Conservation (phyloP, 2,113 vertebrate species). For the Phrynosoma blainvillii region DNA sequence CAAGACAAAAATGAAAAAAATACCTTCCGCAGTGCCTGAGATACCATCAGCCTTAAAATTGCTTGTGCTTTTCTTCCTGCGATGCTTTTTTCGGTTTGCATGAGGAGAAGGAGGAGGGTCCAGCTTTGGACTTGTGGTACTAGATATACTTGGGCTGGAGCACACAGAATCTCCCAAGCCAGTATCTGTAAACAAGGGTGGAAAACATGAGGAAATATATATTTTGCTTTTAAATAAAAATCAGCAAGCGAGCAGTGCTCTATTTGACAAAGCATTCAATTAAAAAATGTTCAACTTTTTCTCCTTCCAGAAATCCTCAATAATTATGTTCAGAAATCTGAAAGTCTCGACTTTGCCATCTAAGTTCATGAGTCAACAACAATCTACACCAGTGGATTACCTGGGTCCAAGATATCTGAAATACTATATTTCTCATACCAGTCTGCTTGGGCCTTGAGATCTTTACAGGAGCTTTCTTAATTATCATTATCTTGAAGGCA, state of each 20-base stretch:
- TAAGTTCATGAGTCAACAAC: too few relatives aligned
- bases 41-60: slow-evolving; percentile 96
- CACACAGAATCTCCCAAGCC: slow-evolving; percentile 93
- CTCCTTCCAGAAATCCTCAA: background rate
- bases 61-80: slow-evolving; percentile 98
- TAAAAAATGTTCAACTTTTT: background rate
- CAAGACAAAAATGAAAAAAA: slow-evolving; percentile 17
- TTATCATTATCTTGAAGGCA: too few relatives aligned
- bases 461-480: too few relatives aligned
- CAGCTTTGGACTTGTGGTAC: slow-evolving; percentile 93
- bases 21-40: slow-evolving; percentile 94
- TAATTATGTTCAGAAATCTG: background rate
- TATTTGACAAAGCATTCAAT: background rate
- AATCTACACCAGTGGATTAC: too few relatives aligned
- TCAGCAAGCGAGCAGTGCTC: background rate
- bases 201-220: background rate
- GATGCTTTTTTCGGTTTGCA: slow-evolving; percentile 97
- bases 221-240: background rate
- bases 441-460: too few relatives aligned
- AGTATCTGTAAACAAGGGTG: slow-evolving; percentile 79
- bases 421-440: too few relatives aligned
- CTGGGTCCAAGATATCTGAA: too few relatives aligned
- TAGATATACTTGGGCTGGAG: slow-evolving; percentile 95
- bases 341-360: too few relatives aligned
- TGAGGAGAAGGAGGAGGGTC: slow-evolving; percentile 97